Evolutionary conservation across 2,113 vertebrate genomes (phyloP).

Genomic region (Erinaceus europaeus): DNA sequence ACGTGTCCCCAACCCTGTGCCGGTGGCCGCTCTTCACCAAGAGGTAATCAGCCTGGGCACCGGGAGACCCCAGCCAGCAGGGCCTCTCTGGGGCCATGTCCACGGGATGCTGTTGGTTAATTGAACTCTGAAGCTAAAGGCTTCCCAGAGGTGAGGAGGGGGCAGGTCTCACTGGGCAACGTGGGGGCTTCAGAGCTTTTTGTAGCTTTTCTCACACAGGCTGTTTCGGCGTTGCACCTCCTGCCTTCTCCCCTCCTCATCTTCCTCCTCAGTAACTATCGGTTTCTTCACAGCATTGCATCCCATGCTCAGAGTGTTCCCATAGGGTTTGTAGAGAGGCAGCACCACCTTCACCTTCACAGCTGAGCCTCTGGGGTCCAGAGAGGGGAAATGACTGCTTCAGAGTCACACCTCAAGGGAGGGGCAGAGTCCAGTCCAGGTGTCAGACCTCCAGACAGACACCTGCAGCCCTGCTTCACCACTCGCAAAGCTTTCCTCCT

Average conservation of each 20-base stretch:
- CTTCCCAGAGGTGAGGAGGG: background rate
- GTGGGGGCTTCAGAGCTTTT: background rate
- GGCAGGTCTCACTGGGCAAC: accelerated
- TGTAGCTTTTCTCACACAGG: accelerated
- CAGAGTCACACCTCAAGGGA: background rate
- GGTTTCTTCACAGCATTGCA: background rate
- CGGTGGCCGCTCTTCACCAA: slow-evolving; percentile 51
- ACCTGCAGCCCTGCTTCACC: background rate
- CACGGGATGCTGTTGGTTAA: slow-evolving; percentile 75
- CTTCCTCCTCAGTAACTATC: background rate
- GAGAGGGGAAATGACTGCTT: background rate
- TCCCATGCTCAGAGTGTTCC: background rate
- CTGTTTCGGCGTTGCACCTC: no score
- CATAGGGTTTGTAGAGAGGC: accelerated
- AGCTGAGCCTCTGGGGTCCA: background rate
- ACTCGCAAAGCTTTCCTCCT: no score
- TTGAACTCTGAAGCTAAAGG: slow-evolving; percentile 71
- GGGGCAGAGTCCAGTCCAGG: background rate
- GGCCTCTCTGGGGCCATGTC: slow-evolving; percentile 53
- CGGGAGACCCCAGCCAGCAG: slow-evolving; percentile 54
- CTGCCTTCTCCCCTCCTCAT: no score
- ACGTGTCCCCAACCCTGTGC: background rate
- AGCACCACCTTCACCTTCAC: background rate
- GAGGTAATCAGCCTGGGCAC: slow-evolving; percentile 25
- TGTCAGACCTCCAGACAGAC: background rate